phyloP scores from a whole-genome alignment of 2,888 invertebrate species.

The Rhagonycha lutea region DNA sequence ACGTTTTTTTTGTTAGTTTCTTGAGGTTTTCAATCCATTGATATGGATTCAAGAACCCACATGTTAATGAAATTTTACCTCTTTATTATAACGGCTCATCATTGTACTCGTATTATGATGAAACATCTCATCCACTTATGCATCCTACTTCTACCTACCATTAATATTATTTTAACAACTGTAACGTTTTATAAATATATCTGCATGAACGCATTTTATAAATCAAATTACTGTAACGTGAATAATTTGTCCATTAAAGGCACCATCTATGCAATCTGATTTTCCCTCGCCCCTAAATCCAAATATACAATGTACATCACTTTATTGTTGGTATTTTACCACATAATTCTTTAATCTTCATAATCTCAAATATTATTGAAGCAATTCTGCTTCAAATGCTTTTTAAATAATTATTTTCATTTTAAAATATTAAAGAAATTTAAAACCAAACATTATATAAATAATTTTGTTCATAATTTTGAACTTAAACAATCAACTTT shows the following conservation, averaged over 20 bases:
- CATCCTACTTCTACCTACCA: neutral
- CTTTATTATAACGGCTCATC: neutral
- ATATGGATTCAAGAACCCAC: neutral
- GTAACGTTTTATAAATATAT: neutral
- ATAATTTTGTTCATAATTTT: too few relatives aligned
- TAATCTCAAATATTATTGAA: neutral
- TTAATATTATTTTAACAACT: conserved; percentile 1
- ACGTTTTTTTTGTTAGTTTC: too few relatives aligned
- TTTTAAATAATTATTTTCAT: neutral
- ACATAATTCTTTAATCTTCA: conserved; percentile 1
- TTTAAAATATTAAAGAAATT: neutral
- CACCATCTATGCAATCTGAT: neutral
- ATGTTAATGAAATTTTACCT: neutral
- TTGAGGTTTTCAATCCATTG: neutral
- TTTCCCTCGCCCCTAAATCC: neutral
- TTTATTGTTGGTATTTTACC: neutral
- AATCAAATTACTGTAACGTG: neutral
- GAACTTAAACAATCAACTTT: neutral
- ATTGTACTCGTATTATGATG: neutral
- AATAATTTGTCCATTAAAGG: neutral
- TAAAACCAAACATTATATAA: neutral
- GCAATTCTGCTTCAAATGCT: neutral
- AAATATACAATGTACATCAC: neutral
- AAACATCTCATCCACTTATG: neutral
- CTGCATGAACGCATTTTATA: neutral